Percentiles rank a stretch among this genome's conserved stretches.
Evolutionary conservation across 2,888 invertebrate species (phyloP).

Genomic region (Megastigmus dorsalis): DNA sequence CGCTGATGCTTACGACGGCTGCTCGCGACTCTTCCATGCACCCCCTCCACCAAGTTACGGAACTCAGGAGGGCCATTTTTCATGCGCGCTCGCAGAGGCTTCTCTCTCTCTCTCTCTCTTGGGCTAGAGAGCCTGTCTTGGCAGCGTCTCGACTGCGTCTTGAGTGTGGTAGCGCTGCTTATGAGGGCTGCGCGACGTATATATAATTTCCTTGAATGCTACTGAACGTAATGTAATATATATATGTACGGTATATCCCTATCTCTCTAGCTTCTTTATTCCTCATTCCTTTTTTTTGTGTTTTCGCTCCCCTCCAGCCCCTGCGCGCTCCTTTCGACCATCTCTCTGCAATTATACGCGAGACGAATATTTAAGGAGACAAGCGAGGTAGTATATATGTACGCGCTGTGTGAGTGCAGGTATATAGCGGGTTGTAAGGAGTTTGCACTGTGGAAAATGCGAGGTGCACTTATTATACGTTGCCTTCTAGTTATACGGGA

Average conservation of each 20-base stretch:
- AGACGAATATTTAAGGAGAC: constrained; percentile 27
- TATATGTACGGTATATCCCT: neutral
- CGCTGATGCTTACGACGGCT: neutral
- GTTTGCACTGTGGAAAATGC: too few species aligned
- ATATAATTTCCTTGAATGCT: neutral
- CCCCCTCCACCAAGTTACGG: neutral
- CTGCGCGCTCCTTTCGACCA: too few species aligned
- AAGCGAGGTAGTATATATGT: neutral
- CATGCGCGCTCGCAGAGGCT: neutral
- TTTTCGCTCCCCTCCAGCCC: too few species aligned
- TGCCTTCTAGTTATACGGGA: neutral
- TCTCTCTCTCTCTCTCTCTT: neutral
- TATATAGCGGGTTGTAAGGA: too few species aligned
- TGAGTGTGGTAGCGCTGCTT: neutral
- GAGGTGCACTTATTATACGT: constrained; percentile 6
- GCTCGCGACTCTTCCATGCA: neutral
- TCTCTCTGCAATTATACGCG: neutral
- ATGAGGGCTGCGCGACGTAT: neutral
- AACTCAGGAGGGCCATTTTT: constrained; percentile 47
- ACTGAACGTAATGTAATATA: neutral
- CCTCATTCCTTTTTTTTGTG: too few species aligned
- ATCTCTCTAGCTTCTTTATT: too few species aligned
- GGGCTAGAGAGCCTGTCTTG: too few species aligned
- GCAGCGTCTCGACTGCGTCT: neutral
- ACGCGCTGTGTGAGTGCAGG: neutral